phyloP scores from a whole-genome alignment of 2,888 invertebrate genomes.

The Microctonus brassicae region DNA sequence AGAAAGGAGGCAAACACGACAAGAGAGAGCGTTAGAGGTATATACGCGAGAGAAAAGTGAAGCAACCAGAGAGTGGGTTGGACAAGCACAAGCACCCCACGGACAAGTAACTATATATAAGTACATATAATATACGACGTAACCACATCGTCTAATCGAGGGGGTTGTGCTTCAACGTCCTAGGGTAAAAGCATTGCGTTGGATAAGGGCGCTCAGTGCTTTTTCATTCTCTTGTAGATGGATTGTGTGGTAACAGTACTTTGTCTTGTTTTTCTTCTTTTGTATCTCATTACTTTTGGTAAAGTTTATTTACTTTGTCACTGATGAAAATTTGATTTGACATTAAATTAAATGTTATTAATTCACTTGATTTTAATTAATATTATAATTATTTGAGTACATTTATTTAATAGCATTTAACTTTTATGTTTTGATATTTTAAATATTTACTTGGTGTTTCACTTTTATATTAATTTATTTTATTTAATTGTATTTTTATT shows the following conservation, averaged over 20 bases:
- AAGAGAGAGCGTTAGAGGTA: constrained; percentile 26
- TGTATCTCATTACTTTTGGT: background rate
- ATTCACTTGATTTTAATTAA: background rate
- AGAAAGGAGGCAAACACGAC: no score
- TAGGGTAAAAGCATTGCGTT: constrained; percentile 17
- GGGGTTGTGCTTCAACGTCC: constrained; percentile 51
- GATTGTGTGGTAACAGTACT: no score
- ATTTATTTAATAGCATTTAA: background rate
- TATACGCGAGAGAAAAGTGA: constrained; percentile 1
- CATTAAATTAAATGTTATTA: background rate
- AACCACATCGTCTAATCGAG: constrained; percentile 61
- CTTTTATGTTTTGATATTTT: background rate
- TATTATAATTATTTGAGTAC: background rate
- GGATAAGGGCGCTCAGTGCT: constrained; percentile 1
- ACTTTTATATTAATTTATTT: no score
- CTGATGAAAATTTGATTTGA: background rate
- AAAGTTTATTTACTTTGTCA: background rate
- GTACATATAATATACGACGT: no score
- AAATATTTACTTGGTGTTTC: no score
- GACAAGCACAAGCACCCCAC: constrained; percentile 33
- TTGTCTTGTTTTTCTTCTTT: background rate
- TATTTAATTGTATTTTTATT: no score
- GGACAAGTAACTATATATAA: constrained; percentile 52
- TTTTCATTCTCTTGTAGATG: background rate
- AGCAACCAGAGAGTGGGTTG: constrained; percentile 24